phyloP scores from a whole-genome alignment of 2,888 invertebrate genomes.

The Conistra vaccinii region DNA sequence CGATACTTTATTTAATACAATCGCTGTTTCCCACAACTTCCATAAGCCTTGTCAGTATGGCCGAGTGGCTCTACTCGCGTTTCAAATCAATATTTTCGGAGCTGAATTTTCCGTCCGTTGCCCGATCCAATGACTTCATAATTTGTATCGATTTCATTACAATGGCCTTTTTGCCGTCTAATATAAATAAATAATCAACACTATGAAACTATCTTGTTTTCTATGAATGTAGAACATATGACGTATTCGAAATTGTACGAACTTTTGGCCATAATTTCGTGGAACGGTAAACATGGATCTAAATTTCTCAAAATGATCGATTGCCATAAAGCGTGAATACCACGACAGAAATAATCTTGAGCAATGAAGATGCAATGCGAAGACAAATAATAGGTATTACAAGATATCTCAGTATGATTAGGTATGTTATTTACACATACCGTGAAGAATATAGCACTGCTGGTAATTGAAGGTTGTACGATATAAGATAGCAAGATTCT shows the following conservation, averaged over 20 bases:
- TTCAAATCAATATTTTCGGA: slow-evolving; percentile 48
- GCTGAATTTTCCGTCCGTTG: slow-evolving; percentile 25
- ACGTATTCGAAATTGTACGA: slow-evolving; percentile 16
- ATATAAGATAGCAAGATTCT: background rate
- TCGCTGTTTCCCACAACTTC: slow-evolving; percentile 17
- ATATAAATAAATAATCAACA: slow-evolving; percentile 14
- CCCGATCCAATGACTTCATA: slow-evolving; percentile 19
- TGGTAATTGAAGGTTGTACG: slow-evolving; percentile 6
- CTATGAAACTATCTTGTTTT: no score
- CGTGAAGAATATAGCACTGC: slow-evolving; percentile 14
- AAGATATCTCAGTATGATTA: slow-evolving; percentile 21
- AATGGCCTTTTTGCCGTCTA: background rate
- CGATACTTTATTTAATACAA: slow-evolving; percentile 42
- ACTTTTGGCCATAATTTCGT: slow-evolving; percentile 13
- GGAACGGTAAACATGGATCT: slow-evolving; percentile 15
- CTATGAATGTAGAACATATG: slow-evolving; percentile 2
- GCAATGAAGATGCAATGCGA: slow-evolving; percentile 36
- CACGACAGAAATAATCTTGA: slow-evolving; percentile 30
- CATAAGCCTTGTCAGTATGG: slow-evolving; percentile 10
- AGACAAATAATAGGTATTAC: slow-evolving; percentile 29
- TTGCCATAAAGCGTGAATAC: slow-evolving; percentile 13
- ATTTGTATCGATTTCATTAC: slow-evolving; percentile 25
- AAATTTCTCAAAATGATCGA: slow-evolving; percentile 24
- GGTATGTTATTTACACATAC: slow-evolving; percentile 7
- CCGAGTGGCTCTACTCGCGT: slow-evolving; percentile 13